A percentile compares a stretch with the other conserved stretches of the same genome.
phyloP scores from a whole-genome alignment of 2,888 invertebrate genomes.

The Pegoplata infirma region DNA sequence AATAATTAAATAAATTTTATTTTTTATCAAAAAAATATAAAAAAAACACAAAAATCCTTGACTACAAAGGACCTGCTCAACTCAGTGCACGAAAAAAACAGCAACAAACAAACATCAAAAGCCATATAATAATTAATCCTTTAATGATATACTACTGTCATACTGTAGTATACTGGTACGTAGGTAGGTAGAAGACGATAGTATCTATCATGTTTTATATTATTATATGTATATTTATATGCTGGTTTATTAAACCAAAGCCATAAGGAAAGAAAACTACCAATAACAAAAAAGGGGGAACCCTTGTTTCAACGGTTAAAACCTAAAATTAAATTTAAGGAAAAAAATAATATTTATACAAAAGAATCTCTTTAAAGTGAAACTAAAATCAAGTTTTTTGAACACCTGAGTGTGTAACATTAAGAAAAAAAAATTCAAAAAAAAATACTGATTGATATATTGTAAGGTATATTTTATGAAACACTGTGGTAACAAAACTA shows the following conservation, averaged over 20 bases:
- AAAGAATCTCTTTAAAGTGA: background rate
- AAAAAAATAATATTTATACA: no score
- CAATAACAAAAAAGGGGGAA: background rate
- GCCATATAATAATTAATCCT: slow-evolving; percentile 56
- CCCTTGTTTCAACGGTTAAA: slow-evolving; percentile 30
- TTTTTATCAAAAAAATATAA: background rate
- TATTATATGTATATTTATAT: background rate
- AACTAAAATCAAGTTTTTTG: slow-evolving; percentile 58
- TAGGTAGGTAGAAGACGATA: no score
- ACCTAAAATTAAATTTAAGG: slow-evolving; percentile 42
- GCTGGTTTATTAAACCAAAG: background rate
- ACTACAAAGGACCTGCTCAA: slow-evolving; percentile 24
- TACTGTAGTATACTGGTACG: background rate
- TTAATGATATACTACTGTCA: slow-evolving; percentile 44
- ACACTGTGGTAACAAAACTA: no score
- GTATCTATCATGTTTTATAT: background rate
- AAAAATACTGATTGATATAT: slow-evolving; percentile 53
- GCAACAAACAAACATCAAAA: slow-evolving; percentile 41
- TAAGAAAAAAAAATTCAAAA: slow-evolving; percentile 1
- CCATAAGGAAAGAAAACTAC: background rate
- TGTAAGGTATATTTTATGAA: no score
- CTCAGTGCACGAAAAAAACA: background rate
- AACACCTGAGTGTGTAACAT: slow-evolving; percentile 51
- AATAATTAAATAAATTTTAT: slow-evolving; percentile 35
- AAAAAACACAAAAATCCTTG: slow-evolving; percentile 36